Evolutionary conservation across 2,888 invertebrate genomes (phyloP), one percentile per base, ranked within the genome.

Genomic region (Tetanocera ferruginea): DNA sequence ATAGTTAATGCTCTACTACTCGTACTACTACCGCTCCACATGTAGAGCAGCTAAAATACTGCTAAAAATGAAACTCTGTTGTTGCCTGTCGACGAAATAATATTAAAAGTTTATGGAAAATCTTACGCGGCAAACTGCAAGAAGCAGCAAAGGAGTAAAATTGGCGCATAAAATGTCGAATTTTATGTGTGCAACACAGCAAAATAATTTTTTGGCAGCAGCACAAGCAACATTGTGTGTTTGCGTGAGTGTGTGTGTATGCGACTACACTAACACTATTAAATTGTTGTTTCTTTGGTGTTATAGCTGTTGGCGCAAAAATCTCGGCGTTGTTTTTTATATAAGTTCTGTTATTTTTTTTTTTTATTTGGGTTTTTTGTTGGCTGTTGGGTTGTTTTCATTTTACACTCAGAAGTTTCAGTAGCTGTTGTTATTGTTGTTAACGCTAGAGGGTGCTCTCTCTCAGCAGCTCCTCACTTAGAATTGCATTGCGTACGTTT

Each of bases 151-250:
- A 43, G 62, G 60, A 73, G 49, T 62, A 73, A 73, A 72, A 73
- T 19, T 6, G 66, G 6, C 34, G 25, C 52, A 75, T 75, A 75
- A 75, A 75, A 75, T 75, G 25, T 52, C 25, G 52, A 75, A 67
- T 75, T 75, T 75, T 67, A 75, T 75, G 75, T 55, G 25, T 52
- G 52, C 66, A 52, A 52, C 66, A 67, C 66, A 67, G 75, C 19
- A 67, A 75, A 75, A 75, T 75, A 75, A 75, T 66, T 75, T 75
- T 43, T 31, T 51, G 73, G 49, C 62, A 62, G 51, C 49, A 60
- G 28, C 31, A 43, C 11, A 23, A 9, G 31, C 64, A n/a, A 31
- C 34, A 34, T 64, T 19, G 64, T 64, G 14, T 43, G 5, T 64
- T 2, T 34, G 64, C 0, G 14, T 34, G 34, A 25, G 5, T 43